Percentiles rank a stretch among this genome's conserved stretches.
Conservation (phyloP, 2,888 invertebrate species). For the Argyresthia albistria region DNA sequence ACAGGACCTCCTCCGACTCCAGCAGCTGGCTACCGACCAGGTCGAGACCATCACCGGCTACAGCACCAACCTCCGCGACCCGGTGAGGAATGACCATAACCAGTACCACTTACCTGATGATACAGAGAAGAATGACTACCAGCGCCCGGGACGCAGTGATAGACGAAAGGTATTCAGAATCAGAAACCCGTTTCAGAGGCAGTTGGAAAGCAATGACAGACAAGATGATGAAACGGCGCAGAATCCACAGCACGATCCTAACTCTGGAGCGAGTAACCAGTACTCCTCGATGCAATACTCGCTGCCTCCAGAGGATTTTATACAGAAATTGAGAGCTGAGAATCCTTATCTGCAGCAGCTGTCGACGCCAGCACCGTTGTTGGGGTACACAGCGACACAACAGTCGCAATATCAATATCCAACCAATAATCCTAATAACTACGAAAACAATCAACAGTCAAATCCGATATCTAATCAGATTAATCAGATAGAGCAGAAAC, state of each 20-base stretch:
- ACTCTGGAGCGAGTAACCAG: constrained; percentile 61
- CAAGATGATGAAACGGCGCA: constrained; percentile 21
- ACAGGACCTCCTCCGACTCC: constrained; percentile 44
- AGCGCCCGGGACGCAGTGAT: constrained; percentile 30
- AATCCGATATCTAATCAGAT: constrained; percentile 39
- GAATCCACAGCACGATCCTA: constrained; percentile 37
- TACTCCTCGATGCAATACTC: constrained; percentile 62
- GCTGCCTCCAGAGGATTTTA: constrained; percentile 60
- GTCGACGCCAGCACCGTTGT: constrained; percentile 43
- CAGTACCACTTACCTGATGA: constrained; percentile 46
- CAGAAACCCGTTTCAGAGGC: constrained; percentile 57
- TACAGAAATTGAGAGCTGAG: constrained; percentile 55
- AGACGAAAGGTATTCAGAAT: constrained; percentile 50
- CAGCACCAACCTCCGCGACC: constrained; percentile 41
- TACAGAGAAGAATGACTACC: constrained; percentile 36
- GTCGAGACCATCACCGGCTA: constrained; percentile 40
- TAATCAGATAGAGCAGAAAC: constrained; percentile 37
- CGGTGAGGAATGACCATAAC: constrained; percentile 31
- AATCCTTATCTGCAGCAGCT: constrained; percentile 46
- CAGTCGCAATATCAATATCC: constrained; percentile 56
- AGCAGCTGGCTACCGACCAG: constrained; percentile 42
- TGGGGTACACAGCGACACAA: constrained; percentile 54
- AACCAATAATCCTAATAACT: constrained; percentile 34
- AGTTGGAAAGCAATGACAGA: constrained; percentile 31
- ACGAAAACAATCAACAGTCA: constrained; percentile 24